These are phyloP conservation scores for Eufriesea mexicana DNA, from an alignment of 1,140 invertebrate species.

Conservation along the genomic window DNA sequence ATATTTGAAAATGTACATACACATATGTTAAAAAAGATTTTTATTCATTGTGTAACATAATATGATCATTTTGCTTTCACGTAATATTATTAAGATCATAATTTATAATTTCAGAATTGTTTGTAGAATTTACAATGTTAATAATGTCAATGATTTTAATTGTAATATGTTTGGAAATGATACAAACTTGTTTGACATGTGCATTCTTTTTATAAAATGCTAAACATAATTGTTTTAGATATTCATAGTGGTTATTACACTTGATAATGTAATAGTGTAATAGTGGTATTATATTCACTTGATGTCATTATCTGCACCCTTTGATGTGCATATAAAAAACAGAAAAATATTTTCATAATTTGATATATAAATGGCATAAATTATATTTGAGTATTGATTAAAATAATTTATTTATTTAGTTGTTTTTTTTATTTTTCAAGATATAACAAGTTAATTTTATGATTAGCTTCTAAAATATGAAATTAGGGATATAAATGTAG, in stretches of 20 bases:
- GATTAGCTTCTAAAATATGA: background rate
- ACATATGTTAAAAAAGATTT: conserved; percentile 8
- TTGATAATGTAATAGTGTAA: too few relatives aligned
- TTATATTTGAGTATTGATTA: background rate
- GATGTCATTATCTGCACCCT: conserved; percentile 4
- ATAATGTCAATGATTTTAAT: conserved; percentile 2
- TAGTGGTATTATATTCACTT: too few relatives aligned
- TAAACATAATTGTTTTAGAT: conserved; percentile 20
- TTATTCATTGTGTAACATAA: conserved; percentile 33
- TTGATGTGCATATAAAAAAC: background rate
- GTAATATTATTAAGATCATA: conserved; percentile 23
- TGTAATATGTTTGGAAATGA: background rate
- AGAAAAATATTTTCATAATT: background rate
- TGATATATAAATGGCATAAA: background rate
- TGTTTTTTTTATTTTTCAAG: background rate
- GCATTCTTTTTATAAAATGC: background rate
- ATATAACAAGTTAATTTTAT: background rate
- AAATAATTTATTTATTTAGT: background rate
- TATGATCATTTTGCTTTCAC: conserved; percentile 16
- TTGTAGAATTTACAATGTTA: conserved; percentile 10
- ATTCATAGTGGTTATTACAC: background rate
- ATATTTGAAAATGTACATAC: conserved; percentile 25
- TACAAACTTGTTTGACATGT: background rate
- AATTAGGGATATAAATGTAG: background rate
- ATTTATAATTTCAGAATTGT: conserved; percentile 14